Evolutionary conservation across 1,140 invertebrate species (phyloP), one percentile per base, ranked within the genome.

Genomic region (Microvelia longipes): DNA sequence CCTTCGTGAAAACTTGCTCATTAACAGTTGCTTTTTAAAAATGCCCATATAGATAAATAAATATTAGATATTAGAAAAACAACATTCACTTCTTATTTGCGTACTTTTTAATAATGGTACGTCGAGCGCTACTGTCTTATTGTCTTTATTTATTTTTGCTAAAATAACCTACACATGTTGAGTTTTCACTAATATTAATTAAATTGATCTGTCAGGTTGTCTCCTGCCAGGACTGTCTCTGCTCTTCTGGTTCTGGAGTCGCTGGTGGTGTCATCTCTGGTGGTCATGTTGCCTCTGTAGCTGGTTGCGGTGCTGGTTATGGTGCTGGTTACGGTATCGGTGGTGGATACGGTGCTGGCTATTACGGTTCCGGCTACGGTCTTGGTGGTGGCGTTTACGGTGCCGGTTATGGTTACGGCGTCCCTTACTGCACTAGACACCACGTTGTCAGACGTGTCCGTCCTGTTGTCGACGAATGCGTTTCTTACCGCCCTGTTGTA

Each of bases 401-500:
- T 50, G 19, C 19, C 35, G 35, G 35, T 50, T 5, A 19, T 11
- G 5, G 5, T 5, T 50, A 5, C 35, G 19, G 35, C 35, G 35
- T 5, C 35, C 35, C 19, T n/a, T n/a, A n/a, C 35, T 50, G 35
- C 19, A 19, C 35, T 19, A 50, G 35, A 19, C 35, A 50, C 19
- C 35, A 50, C 35, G 35, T 50, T 50, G 35, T 50, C 35, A 50
- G 19, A 5, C 35, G 19, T 5, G 35, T 50, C 35, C 67, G 68
- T 24, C 70, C 70, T 19, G 70, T 71, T n/a, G 70, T 71, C 68
- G 70, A 71, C 27, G 70, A 71, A 30, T 71, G 68, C 63, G 50
- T 71, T n/a, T 28, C 15, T 15, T 19, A 69, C 61, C 29, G 35
- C 28, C 62, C 62, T n/a, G 64, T 60, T 11, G 26, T 50, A 28